A percentile compares a stretch with the other conserved stretches of the same genome.
phyloP scores from a whole-genome alignment of 2,888 invertebrate genomes.

The Protonemura montana region DNA sequence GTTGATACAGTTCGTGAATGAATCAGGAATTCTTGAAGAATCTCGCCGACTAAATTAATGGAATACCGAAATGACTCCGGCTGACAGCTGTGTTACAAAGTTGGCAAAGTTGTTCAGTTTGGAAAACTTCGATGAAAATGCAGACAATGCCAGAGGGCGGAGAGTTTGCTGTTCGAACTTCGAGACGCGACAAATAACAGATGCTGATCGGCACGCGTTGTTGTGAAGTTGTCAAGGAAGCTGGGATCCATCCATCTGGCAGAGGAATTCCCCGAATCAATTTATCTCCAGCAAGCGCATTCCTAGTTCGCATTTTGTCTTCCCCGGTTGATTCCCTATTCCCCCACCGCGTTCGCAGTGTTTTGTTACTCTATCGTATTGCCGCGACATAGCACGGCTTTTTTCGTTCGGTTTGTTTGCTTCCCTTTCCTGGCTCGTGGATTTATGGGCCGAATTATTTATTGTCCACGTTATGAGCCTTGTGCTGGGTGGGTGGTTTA shows the following conservation, averaged over 20 bases:
- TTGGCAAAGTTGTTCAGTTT: neutral
- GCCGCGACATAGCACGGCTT: neutral
- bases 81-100: neutral
- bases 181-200: neutral
- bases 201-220: neutral
- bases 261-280: neutral
- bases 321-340: neutral
- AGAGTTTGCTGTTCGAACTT: no score
- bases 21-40: neutral
- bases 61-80: neutral
- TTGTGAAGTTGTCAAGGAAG: conserved; percentile 4
- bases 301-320: neutral
- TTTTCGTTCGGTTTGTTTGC: neutral
- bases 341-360: neutral
- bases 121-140: neutral
- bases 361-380: neutral
- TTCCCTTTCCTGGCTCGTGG: neutral
- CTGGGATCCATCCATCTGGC: conserved; percentile 12
- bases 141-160: neutral
- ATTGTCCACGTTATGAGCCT: neutral
- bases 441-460: neutral
- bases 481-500: neutral
- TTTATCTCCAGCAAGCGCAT: neutral
- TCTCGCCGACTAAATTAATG: neutral
- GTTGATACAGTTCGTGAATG: neutral